Conservation (phyloP, 37 sponge, comb jelly and placozoan species). For the Trichoplax adhaerens region DNA sequence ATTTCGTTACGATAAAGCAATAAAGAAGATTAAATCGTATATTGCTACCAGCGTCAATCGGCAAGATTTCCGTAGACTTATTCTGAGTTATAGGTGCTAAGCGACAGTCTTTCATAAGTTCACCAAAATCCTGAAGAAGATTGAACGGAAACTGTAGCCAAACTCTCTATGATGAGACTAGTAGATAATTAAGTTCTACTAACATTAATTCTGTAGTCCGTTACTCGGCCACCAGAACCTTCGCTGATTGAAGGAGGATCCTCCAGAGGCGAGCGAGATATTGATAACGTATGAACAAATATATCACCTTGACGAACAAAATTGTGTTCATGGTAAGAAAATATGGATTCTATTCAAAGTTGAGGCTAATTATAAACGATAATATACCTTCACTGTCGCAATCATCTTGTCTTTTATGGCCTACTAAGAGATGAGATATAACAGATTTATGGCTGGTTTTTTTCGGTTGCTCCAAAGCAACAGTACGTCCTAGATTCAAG, state of each 20-base stretch:
- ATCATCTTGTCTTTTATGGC: constrained; percentile 20
- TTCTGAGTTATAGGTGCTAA: constrained; percentile 11
- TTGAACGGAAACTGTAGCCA: not conserved
- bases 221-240: constrained; percentile 63
- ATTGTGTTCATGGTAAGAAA: not conserved
- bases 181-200: not conserved
- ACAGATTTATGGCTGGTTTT: constrained; percentile 14
- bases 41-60: too few relatives aligned
- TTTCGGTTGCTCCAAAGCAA: constrained; percentile 68
- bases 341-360: not conserved
- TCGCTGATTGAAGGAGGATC: constrained; percentile 81
- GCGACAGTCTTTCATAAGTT: constrained; percentile 32
- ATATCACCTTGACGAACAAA: constrained; percentile 27
- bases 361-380: too few relatives aligned
- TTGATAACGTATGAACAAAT: constrained; percentile 56
- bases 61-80: too few relatives aligned
- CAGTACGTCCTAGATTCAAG: constrained; percentile 31
- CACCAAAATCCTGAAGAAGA: constrained; percentile 45
- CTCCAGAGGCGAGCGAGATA: constrained; percentile 34
- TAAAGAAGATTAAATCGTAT: too few relatives aligned
- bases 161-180: constrained; percentile 7
- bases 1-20: too few relatives aligned
- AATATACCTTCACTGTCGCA: not conserved
- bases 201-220: constrained; percentile 62
- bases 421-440: constrained; percentile 46